Conservation (phyloP, 2,888 invertebrate genomes). For the Pseudococcus jackbeardsleyi region DNA sequence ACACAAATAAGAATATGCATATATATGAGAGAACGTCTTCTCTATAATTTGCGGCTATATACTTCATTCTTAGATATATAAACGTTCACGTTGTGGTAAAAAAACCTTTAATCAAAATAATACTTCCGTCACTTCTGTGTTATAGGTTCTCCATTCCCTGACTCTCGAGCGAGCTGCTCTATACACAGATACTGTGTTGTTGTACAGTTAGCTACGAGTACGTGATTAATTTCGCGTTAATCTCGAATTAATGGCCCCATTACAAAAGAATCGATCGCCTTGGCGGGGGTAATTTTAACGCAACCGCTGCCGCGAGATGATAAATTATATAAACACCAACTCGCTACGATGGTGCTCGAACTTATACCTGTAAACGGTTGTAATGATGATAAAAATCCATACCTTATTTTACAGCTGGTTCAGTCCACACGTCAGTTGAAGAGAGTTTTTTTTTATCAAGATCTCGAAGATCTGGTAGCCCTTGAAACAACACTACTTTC, state of each 20-base stretch:
- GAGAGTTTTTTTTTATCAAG: neutral
- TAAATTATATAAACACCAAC: conserved; percentile 3
- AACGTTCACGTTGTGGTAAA: conserved; percentile 57
- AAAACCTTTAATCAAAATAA: conserved; percentile 64
- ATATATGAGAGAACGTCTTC: conserved; percentile 58
- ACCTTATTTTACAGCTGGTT: neutral
- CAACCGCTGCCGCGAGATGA: neutral
- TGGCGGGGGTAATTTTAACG: conserved; percentile 49
- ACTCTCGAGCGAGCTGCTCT: neutral
- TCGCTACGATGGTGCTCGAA: neutral
- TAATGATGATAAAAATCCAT: conserved; percentile 23
- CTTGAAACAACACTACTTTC: too few species aligned
- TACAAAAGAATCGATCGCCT: conserved; percentile 33
- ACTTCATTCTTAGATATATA: conserved; percentile 34
- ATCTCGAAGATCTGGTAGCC: too few species aligned
- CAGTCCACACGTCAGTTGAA: neutral
- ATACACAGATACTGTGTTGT: conserved; percentile 4
- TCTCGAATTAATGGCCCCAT: conserved; percentile 61
- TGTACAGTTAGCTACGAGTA: conserved; percentile 45
- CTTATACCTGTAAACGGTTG: neutral
- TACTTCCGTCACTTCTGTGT: conserved; percentile 62
- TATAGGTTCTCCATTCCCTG: neutral
- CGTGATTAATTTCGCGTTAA: conserved; percentile 63
- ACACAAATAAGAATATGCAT: conserved; percentile 35
- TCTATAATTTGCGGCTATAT: conserved; percentile 62